Base-by-base conservation (phyloP, 64 coral and sea anemone genomes). In the Astreopora myriophthalma region DNA sequence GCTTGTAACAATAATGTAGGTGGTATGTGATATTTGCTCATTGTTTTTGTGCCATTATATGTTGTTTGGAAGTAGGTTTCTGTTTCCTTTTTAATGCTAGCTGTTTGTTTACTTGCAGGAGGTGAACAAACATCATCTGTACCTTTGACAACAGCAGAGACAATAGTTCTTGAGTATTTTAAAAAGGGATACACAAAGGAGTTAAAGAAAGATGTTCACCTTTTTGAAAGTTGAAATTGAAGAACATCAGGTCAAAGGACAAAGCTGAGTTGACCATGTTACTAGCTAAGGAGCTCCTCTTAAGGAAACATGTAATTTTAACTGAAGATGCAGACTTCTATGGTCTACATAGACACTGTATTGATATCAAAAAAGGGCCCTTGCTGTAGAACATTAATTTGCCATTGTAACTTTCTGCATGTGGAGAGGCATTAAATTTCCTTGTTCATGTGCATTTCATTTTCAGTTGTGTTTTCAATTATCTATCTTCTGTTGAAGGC, bases 131-230 rank as follows among this genome's bases (percentile, higher is more conserved):
- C 52, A 5, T 3, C 3, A 3, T 58, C 52, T 8, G 76, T 90
- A 2, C 88, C 88, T 40, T 77, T 90, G 74, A 32, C 75, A 8
- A 90, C 88, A 80, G 88, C 88, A 38, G 76, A 90, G 67, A 90
- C 88, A 34, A 91, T 91, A 22, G 17, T 91, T 10, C 34, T 91
- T 33, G 26, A 44, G 17, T 91, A 83, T 33, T 91, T 91, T 48
- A 29, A 73, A n/a, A 91, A 91, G 51, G 89, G 76, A 9, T 91
- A 91, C 34, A 91, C 89, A 12, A 91, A 91, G 27, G 74, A 91
- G 58, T 14, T 91, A 1, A 91, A 91, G 28, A 91, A 83, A 73
- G 89, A 80, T 37, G 10, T 32, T 57, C 89, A 91, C 24, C 61
- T 83, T 52, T 25, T 83, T 52, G 20, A 76, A 60, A 91, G 31